Percentiles rank a stretch among this genome's conserved stretches.
Evolutionary conservation across 1,140 invertebrate species (phyloP).

Genomic region (Drosophila busckii): DNA sequence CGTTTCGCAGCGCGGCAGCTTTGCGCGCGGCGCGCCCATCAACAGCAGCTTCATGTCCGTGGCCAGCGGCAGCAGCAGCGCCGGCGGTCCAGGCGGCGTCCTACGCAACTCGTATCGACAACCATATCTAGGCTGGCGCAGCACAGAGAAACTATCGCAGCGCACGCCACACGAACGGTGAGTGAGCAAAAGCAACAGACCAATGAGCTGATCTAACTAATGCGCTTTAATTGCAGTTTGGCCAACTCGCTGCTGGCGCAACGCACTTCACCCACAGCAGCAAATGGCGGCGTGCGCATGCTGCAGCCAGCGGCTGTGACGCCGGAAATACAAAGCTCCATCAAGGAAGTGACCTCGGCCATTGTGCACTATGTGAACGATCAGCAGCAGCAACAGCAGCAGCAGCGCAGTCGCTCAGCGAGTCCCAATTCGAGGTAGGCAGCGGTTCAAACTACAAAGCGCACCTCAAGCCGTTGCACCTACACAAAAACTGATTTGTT

Average conservation of each 20-base stretch:
- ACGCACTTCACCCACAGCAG: constrained; percentile 53
- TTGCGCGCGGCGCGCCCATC: constrained; percentile 69
- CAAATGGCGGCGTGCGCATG: constrained; percentile 16
- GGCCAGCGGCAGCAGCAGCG: constrained; percentile 51
- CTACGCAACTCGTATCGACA: constrained; percentile 82
- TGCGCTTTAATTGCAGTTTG: constrained; percentile 79
- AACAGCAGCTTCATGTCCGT: constrained; percentile 78
- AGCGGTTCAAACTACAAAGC: constrained; percentile 7
- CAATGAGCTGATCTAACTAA: background rate
- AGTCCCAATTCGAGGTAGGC: constrained; percentile 78
- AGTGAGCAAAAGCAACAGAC: background rate
- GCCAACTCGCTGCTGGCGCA: constrained; percentile 83
- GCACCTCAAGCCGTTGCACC: constrained; percentile 17
- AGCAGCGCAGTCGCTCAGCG: constrained; percentile 78
- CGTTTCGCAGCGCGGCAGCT: constrained; percentile 78
- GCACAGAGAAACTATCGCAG: constrained; percentile 87
- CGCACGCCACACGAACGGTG: constrained; percentile 90
- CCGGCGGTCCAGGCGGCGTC: constrained; percentile 24
- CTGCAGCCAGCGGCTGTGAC: constrained; percentile 81
- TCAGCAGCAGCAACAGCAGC: constrained; percentile 53
- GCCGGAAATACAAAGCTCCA: constrained; percentile 91
- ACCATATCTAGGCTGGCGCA: constrained; percentile 93
- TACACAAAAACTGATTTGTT: background rate
- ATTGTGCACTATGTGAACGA: constrained; percentile 94
- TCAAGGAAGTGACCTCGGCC: constrained; percentile 95